Conservation (phyloP, 2,797 vertebrate species). For the Aselliscus stoliczkanus region DNA sequence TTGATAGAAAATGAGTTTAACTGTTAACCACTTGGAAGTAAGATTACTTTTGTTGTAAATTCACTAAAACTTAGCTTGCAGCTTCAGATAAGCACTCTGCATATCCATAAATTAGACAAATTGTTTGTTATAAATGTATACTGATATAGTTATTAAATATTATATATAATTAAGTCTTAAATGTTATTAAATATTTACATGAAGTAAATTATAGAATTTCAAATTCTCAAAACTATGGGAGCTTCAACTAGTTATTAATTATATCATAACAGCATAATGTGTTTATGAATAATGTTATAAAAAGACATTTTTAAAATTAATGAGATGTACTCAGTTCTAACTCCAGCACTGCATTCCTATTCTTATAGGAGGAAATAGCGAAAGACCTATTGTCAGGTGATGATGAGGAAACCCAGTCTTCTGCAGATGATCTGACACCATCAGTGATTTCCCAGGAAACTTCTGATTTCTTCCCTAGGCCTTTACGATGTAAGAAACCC, state of each 20-base stretch:
- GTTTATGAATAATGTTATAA: not conserved
- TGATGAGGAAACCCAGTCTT: slow-evolving; percentile 98
- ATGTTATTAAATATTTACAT: not conserved
- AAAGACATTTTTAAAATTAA: not conserved
- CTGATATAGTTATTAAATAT: not conserved
- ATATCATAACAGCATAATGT: not conserved
- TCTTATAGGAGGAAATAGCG: slow-evolving; percentile 93
- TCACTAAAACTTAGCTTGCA: not conserved
- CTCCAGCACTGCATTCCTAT: slow-evolving; percentile 18
- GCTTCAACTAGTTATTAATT: not conserved
- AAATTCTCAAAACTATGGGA: slow-evolving; percentile 3
- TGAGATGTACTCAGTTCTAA: not conserved
- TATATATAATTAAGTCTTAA: not conserved
- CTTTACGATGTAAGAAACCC: slow-evolving; percentile 91
- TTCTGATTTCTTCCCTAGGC: slow-evolving; percentile 96
- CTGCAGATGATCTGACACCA: slow-evolving; percentile 96
- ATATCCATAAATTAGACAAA: not conserved
- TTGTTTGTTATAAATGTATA: not conserved
- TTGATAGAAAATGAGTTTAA: slow-evolving; percentile 30
- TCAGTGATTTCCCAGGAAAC: slow-evolving; percentile 96
- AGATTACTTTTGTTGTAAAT: not conserved
- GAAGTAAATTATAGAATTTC: slow-evolving; percentile 19
- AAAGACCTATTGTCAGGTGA: slow-evolving; percentile 96
- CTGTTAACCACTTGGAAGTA: not conserved
- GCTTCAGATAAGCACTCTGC: not conserved